These are phyloP conservation scores for Ailurus styani DNA, from an alignment of 2,113 vertebrate genomes.

Conservation along the genomic window DNA sequence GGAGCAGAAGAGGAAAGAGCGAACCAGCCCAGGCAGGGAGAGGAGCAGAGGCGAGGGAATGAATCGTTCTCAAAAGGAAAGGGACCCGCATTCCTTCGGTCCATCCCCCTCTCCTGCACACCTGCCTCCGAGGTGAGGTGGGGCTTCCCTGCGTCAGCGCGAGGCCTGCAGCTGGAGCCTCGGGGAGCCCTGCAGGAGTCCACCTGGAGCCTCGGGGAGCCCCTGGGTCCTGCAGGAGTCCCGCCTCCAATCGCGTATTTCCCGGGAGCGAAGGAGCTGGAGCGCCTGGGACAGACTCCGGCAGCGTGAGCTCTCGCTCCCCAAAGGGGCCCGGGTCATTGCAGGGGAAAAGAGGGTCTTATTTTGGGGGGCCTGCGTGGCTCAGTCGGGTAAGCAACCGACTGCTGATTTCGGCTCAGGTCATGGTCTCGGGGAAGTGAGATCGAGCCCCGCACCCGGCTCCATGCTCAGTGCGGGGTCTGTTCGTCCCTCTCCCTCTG, in stretches of 20 bases:
- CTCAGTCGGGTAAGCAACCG: too few relatives aligned
- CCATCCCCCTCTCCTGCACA: not conserved
- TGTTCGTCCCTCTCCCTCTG: too few relatives aligned
- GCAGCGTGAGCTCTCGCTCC: not conserved
- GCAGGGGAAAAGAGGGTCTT: not conserved
- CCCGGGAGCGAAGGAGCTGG: not conserved
- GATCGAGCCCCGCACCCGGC: too few relatives aligned
- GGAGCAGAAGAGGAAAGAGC: not conserved
- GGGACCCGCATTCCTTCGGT: rapidly evolving
- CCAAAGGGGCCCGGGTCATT: too few relatives aligned
- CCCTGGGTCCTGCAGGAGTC: rapidly evolving
- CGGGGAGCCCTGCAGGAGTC: not conserved
- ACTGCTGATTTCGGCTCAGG: too few relatives aligned
- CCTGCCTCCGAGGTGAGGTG: not conserved
- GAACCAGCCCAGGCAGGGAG: rapidly evolving
- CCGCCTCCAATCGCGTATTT: not conserved
- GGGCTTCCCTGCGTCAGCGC: not conserved
- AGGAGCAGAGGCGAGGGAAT: not conserved
- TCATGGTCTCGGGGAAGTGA: too few relatives aligned
- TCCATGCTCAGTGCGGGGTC: too few relatives aligned
- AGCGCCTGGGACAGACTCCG: not conserved
- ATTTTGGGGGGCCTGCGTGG: not conserved
- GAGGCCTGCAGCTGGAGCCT: not conserved
- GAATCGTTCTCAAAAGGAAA: not conserved
- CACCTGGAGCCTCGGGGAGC: not conserved